These are phyloP conservation scores for Rhinogobius similis DNA, from an alignment of 2,113 vertebrate species.

Conservation along the genomic window DNA sequence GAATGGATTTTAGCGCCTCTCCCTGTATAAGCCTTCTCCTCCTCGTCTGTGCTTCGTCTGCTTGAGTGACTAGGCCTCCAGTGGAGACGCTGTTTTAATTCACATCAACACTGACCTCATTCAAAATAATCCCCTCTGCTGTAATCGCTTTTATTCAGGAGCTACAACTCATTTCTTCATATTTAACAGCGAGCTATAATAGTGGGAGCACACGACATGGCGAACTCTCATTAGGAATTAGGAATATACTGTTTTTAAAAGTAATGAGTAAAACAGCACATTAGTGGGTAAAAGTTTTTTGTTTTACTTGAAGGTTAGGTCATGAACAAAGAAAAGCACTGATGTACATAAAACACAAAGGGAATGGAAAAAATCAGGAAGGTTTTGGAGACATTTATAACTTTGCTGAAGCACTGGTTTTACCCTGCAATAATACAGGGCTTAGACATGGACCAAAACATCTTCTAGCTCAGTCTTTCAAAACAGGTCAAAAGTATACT, in stretches of 20 bases:
- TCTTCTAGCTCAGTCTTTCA: background rate
- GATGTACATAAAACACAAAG: background rate
- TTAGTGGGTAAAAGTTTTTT: background rate
- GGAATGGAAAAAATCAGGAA: background rate
- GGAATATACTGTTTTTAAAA: background rate
- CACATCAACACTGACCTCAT: constrained; percentile 76
- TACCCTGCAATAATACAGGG: background rate
- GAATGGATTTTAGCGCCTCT: constrained; percentile 67
- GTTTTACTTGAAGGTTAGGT: background rate
- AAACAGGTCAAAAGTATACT: background rate
- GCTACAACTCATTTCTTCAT: constrained; percentile 66
- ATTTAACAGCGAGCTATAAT: constrained; percentile 50
- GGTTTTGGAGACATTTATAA: background rate
- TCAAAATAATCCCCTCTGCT: constrained; percentile 73
- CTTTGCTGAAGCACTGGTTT: background rate
- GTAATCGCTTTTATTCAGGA: constrained; percentile 71
- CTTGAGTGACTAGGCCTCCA: constrained; percentile 71
- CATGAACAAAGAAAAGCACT: background rate
- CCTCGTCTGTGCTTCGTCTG: constrained; percentile 61
- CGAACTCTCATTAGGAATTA: constrained; percentile 34
- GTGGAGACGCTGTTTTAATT: constrained; percentile 75
- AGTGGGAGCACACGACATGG: constrained; percentile 41
- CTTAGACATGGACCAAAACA: background rate
- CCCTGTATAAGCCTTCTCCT: constrained; percentile 68
- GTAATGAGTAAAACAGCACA: background rate